These are phyloP conservation scores for Corvus cornix DNA, from an alignment of 2,113 vertebrate genomes.

Conservation along the genomic window DNA sequence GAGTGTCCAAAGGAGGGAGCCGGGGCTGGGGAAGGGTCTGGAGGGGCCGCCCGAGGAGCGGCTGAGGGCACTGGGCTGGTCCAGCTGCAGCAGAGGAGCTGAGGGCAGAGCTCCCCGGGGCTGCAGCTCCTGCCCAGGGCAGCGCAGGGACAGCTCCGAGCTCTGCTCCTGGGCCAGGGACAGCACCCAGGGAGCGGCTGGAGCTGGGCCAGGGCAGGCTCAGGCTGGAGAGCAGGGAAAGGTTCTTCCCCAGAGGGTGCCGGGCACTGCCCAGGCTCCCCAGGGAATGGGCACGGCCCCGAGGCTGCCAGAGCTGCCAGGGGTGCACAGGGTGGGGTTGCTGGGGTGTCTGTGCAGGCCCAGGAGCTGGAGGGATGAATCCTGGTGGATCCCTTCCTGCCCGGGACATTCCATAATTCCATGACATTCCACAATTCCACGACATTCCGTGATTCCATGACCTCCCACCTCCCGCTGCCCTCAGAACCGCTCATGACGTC, in stretches of 20 bases:
- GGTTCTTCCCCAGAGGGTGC: too few relatives aligned
- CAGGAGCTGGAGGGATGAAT: accelerated
- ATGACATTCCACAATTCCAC: not conserved
- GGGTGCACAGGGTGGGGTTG: not conserved
- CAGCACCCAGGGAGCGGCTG: too few relatives aligned
- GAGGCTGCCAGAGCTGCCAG: not conserved
- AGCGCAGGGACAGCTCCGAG: too few relatives aligned
- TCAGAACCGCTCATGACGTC: not conserved
- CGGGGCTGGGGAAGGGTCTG: not conserved
- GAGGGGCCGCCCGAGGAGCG: not conserved
- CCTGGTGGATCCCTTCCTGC: not conserved
- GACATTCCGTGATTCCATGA: not conserved
- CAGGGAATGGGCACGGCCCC: not conserved
- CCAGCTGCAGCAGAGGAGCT: not conserved
- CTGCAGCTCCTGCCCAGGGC: too few relatives aligned
- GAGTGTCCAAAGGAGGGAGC: not conserved
- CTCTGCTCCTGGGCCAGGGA: too few relatives aligned
- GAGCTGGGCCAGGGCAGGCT: too few relatives aligned
- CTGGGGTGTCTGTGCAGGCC: not conserved
- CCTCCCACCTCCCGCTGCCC: not conserved
- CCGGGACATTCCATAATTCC: not conserved
- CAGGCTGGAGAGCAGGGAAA: too few relatives aligned
- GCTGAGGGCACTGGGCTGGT: not conserved
- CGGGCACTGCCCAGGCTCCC: not conserved
- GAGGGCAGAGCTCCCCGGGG: not conserved